phyloP scores from a whole-genome alignment of 2,113 vertebrate genomes.

The Sus scrofa region DNA sequence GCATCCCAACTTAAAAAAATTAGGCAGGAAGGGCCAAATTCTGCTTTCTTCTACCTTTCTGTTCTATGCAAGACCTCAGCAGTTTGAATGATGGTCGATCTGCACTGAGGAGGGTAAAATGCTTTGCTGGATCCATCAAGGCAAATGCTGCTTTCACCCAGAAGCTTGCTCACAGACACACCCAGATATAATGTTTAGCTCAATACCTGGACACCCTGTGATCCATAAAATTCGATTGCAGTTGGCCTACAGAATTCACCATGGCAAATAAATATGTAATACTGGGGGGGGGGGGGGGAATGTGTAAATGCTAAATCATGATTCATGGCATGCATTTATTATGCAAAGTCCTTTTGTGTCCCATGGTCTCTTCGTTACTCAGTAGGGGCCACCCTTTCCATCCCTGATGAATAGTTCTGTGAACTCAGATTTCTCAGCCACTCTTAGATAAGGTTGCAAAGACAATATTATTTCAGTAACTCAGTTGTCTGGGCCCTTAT shows the following conservation, averaged over 20 bases:
- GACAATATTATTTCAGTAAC: not conserved
- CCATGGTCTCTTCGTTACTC: not conserved
- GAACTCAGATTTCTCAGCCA: not conserved
- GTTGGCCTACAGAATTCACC: not conserved
- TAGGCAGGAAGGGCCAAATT: not conserved
- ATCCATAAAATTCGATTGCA: too few relatives aligned
- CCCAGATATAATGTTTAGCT: not conserved
- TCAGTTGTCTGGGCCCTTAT: too few relatives aligned
- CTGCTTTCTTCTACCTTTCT: not conserved
- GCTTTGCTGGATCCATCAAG: not conserved
- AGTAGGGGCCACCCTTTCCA: not conserved
- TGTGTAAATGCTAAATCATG: not conserved
- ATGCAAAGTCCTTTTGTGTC: not conserved
- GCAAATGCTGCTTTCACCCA: not conserved
- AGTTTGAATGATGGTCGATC: not conserved
- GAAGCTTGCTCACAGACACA: not conserved
- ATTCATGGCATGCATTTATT: not conserved
- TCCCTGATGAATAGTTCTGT: not conserved
- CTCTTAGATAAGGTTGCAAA: not conserved
- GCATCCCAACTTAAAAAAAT: not conserved
- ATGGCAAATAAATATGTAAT: not conserved
- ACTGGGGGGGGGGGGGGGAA: not conserved
- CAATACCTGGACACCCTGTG: not conserved
- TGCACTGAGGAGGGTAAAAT: not conserved
- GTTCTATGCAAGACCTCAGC: not conserved